These are phyloP conservation scores for Rhagium mordax DNA, from an alignment of 2,888 invertebrate genomes.

Conservation along the genomic window DNA sequence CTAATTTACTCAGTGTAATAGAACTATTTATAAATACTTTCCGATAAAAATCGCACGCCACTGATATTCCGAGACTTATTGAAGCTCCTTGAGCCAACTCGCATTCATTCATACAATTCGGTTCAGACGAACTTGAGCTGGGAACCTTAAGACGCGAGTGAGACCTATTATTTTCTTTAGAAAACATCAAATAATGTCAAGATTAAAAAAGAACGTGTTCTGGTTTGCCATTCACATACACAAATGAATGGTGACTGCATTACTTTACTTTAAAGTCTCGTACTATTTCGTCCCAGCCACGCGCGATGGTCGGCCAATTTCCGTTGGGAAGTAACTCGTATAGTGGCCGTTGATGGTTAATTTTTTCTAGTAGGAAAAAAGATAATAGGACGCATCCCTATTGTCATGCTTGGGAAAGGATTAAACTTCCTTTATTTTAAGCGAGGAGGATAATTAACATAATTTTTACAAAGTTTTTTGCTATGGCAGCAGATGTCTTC, in stretches of 20 bases:
- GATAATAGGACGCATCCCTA: slow-evolving; percentile 41
- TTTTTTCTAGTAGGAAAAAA: slow-evolving; percentile 1
- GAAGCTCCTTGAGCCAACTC: slow-evolving; percentile 22
- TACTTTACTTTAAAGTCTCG: background rate
- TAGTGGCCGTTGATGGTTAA: slow-evolving; percentile 18
- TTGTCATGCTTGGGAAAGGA: slow-evolving; percentile 45
- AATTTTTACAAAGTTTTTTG: slow-evolving; percentile 44
- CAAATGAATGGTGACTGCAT: slow-evolving; percentile 8
- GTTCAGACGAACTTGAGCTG: slow-evolving; percentile 4
- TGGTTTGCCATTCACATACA: slow-evolving; percentile 16
- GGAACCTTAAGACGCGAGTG: slow-evolving; percentile 36
- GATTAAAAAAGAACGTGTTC: slow-evolving; percentile 43
- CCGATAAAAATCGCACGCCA: slow-evolving; percentile 9
- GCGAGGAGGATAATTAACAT: slow-evolving; percentile 46
- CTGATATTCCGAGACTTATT: background rate
- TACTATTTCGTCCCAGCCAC: background rate
- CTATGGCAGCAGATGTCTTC: slow-evolving; percentile 36
- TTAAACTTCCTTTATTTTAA: slow-evolving; percentile 49
- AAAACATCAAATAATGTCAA: slow-evolving; percentile 40
- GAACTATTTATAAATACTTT: no score
- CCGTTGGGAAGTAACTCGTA: slow-evolving; percentile 3
- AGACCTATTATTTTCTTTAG: slow-evolving; percentile 41
- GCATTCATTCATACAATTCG: slow-evolving; percentile 29
- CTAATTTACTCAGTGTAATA: no score
- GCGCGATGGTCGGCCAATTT: background rate